Evolutionary conservation across 37 sponge, comb jelly and placozoan genomes (phyloP).

Genomic region (Oopsacas minuta): DNA sequence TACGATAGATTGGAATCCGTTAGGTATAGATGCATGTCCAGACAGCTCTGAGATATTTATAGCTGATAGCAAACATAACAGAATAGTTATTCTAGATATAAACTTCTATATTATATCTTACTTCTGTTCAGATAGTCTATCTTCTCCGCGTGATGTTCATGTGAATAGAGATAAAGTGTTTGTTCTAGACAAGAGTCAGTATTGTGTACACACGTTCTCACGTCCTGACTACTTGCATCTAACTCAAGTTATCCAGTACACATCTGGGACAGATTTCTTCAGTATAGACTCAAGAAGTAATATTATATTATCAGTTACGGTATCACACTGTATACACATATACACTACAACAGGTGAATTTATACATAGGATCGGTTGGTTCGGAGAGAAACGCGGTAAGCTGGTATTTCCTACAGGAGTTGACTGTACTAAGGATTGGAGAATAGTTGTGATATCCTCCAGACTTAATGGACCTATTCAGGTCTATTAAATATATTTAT

Average conservation of each 20-base stretch:
- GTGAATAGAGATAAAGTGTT: neutral
- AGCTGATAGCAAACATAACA: neutral
- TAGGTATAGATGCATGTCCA: neutral
- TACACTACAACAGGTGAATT: neutral
- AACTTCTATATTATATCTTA: neutral
- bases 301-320: neutral
- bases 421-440: neutral
- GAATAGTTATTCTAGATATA: neutral
- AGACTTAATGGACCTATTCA: neutral
- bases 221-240: neutral
- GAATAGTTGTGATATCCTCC: neutral
- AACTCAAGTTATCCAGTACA: neutral
- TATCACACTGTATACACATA: neutral
- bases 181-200: neutral
- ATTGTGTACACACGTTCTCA: neutral
- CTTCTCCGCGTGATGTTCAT: neutral
- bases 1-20: neutral
- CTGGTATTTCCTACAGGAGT: neutral
- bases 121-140: neutral
- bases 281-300: neutral
- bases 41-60: neutral
- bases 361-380: neutral
- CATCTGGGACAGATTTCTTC: neutral
- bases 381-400: neutral
- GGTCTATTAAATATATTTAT: neutral